Base-by-base conservation (phyloP, 2,888 invertebrate genomes). In the Cerastis rubricosa region DNA sequence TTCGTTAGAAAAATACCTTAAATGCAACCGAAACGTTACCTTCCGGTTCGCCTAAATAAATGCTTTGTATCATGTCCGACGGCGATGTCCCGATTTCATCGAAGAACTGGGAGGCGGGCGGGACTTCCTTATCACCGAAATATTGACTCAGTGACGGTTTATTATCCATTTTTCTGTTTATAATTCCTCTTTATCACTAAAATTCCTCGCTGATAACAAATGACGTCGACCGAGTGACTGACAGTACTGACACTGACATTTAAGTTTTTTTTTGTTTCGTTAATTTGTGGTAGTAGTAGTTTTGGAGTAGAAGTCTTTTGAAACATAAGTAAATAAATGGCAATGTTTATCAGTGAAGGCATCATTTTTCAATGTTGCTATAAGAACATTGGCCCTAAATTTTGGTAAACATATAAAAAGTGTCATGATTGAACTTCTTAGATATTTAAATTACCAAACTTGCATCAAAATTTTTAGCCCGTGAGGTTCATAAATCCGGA, bases 91-190 rank as follows among this genome's bases (percentile, higher is more conserved):
- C 96, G 74, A 97, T 96, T 90, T 97, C 96, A 76, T 97, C 96
- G 67, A 97, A 97, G 88, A 97, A 97, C 87, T 96, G 96, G 61
- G 96, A 95, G 25, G 95, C 94, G 71, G 95, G 95, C 69, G 96
- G 95, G 9, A 93, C 90, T 85, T 95, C 95, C 64, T 93, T 91
- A 81, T 94, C 94, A 61, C 95, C 97, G 90, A 97, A 97, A 93
- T 97, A 97, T 91, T 97, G 97, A 91, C 97, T 97, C 84, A 97
- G 92, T 75, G 96, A 96, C 76, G 97, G 97, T 88, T 96, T 95
- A 88, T 95, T 95, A 91, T 97, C 96, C 96, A 96, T 96, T 89
- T 90, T 91, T 68, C 14, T 84, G 79, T 85, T 85, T 88, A 78
- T 79, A 78, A 22, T 78, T 76, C 61, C 25, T 45, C 64, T 71